A percentile compares a stretch with the other conserved stretches of the same genome.
Evolutionary conservation across 2,113 vertebrate species (phyloP).

Genomic region (Amia ocellicauda): DNA sequence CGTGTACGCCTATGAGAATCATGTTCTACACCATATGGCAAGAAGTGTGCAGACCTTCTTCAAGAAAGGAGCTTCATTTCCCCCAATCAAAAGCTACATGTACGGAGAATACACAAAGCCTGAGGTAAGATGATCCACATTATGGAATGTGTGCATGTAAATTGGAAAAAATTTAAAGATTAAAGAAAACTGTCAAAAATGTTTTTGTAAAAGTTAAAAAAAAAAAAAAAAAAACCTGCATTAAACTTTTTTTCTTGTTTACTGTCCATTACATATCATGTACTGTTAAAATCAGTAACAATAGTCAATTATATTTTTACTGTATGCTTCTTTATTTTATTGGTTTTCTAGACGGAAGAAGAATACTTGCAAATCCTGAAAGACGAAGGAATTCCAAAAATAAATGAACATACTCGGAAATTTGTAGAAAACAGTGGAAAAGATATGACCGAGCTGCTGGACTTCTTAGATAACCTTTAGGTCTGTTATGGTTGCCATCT

Average conservation of each 20-base stretch:
- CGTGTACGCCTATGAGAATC: slow-evolving; percentile 18
- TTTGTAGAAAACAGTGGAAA: slow-evolving; percentile 7
- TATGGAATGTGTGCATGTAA: too few species aligned
- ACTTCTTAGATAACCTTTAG: neutral
- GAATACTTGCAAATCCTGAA: slow-evolving; percentile 13
- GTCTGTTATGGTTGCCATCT: neutral
- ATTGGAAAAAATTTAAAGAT: neutral
- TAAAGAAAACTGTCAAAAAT: neutral
- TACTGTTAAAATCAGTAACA: too few species aligned
- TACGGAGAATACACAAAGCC: slow-evolving; percentile 6
- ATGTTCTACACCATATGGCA: slow-evolving; percentile 8
- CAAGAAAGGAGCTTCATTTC: neutral
- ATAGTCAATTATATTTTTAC: too few species aligned
- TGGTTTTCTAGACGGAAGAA: slow-evolving; percentile 11
- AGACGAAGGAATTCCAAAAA: neutral
- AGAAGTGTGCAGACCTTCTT: neutral
- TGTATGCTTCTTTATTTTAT: too few species aligned
- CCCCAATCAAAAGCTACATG: slow-evolving; percentile 9
- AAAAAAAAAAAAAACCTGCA: neutral
- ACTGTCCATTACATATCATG: neutral
- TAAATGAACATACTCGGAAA: neutral
- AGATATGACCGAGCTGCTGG: neutral
- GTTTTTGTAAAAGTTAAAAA: neutral
- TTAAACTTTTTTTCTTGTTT: neutral
- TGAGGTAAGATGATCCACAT: slow-evolving; percentile 7